These are phyloP conservation scores for Brachymystax lenok DNA, from an alignment of 2,797 vertebrate genomes.

Conservation along the genomic window DNA sequence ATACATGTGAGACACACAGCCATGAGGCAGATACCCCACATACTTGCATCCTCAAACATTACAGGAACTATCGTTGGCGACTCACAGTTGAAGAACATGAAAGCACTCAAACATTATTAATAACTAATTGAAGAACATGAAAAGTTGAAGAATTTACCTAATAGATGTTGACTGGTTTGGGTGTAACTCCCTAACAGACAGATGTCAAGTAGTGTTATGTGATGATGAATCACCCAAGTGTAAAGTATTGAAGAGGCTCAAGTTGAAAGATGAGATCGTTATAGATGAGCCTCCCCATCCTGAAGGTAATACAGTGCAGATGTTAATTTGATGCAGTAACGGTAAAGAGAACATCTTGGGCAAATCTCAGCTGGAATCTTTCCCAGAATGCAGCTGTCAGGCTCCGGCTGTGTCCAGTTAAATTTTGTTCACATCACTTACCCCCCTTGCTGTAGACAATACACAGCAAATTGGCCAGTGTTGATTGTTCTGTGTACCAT, in stretches of 20 bases:
- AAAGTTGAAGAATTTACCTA: not conserved
- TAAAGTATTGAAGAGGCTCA: slow-evolving; percentile 54
- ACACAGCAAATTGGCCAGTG: slow-evolving; percentile 11
- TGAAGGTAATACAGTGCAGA: slow-evolving; percentile 69
- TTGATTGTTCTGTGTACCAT: no score
- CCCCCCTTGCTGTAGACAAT: slow-evolving; percentile 61
- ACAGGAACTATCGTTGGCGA: not conserved
- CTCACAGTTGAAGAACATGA: slow-evolving; percentile 33
- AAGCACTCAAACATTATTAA: no score
- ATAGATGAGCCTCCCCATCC: slow-evolving; percentile 57
- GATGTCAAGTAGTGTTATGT: not conserved
- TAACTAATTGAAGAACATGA: not conserved
- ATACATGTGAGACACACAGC: slow-evolving; percentile 10
- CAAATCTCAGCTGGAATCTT: slow-evolving; percentile 65
- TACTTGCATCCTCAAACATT: not conserved
- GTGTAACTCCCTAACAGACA: slow-evolving; percentile 6
- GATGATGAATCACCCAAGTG: slow-evolving; percentile 24
- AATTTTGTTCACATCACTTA: slow-evolving; percentile 70
- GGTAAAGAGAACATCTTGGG: slow-evolving; percentile 67
- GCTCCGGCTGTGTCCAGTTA: slow-evolving; percentile 58
- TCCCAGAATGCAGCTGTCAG: slow-evolving; percentile 74
- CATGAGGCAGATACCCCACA: not conserved
- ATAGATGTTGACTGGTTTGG: not conserved
- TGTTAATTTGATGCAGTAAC: slow-evolving; percentile 62
- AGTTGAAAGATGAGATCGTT: slow-evolving; percentile 57